These are phyloP conservation scores for Mallateleia sp. DNA, from an alignment of 2,888 invertebrate genomes.

Conservation along the genomic window DNA sequence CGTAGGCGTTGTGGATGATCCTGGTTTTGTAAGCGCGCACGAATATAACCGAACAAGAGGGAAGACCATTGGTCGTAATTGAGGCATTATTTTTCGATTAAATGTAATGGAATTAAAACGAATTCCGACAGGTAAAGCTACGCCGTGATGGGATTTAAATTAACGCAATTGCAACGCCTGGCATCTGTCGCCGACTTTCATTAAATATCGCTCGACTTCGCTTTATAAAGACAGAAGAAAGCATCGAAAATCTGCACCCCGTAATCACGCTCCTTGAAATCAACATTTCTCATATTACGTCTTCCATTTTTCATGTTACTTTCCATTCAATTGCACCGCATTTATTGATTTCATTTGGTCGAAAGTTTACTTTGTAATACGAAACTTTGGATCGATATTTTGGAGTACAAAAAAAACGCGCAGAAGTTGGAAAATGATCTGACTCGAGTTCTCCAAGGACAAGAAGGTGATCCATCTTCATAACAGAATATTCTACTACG, in stretches of 20 bases:
- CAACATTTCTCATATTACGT: slow-evolving; percentile 51
- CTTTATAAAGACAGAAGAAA: slow-evolving; percentile 61
- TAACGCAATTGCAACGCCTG: slow-evolving; percentile 84
- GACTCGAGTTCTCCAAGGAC: background rate
- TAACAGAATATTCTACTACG: slow-evolving; percentile 16
- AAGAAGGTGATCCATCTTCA: slow-evolving; percentile 13
- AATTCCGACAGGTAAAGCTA: slow-evolving; percentile 81
- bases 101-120: slow-evolving; percentile 82
- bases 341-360: slow-evolving; percentile 46
- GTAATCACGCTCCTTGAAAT: slow-evolving; percentile 45
- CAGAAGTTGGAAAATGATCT: slow-evolving; percentile 29
- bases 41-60: slow-evolving; percentile 18
- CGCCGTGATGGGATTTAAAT: slow-evolving; percentile 88
- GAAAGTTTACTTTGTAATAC: slow-evolving; percentile 33
- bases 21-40: slow-evolving; percentile 4
- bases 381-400: slow-evolving; percentile 34
- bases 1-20: slow-evolving; percentile 49
- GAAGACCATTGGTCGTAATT: slow-evolving; percentile 81
- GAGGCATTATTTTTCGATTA: slow-evolving; percentile 88
- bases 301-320: slow-evolving; percentile 50
- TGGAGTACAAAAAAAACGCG: slow-evolving; percentile 22
- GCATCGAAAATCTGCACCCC: slow-evolving; percentile 47
- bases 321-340: slow-evolving; percentile 51
- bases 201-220: slow-evolving; percentile 87
- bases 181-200: slow-evolving; percentile 88